A percentile compares a stretch with the other conserved stretches of the same genome.
Conservation (phyloP, 2,797 vertebrate species). For the Tamandua tetradactyla region DNA sequence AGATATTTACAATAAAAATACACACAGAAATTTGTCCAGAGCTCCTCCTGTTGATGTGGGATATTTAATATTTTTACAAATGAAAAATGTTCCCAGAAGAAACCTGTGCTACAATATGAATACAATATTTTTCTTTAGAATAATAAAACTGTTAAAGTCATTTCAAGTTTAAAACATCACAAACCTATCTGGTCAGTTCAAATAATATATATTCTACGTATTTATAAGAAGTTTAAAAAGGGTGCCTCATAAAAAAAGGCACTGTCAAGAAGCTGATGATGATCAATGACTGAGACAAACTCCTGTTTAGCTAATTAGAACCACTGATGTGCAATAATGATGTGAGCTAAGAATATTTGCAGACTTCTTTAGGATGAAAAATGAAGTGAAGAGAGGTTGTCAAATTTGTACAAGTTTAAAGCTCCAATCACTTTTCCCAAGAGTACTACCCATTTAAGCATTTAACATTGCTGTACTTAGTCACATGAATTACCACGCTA, state of each 20-base stretch:
- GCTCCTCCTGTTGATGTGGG: slow-evolving; percentile 62
- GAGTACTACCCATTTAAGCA: slow-evolving; percentile 85
- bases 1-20: slow-evolving; percentile 61
- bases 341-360: slow-evolving; percentile 88
- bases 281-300: slow-evolving; percentile 90
- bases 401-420: slow-evolving; percentile 87
- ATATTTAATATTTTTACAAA: slow-evolving; percentile 53
- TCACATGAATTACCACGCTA: slow-evolving; percentile 81
- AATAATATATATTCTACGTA: slow-evolving; percentile 69
- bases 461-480: slow-evolving; percentile 83
- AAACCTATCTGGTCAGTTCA: slow-evolving; percentile 48
- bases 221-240: slow-evolving; percentile 74
- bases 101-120: slow-evolving; percentile 20
- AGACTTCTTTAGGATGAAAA: slow-evolving; percentile 91
- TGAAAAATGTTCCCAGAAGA: slow-evolving; percentile 46
- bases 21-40: slow-evolving; percentile 64
- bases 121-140: slow-evolving; percentile 1
- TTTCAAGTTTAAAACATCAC: slow-evolving; percentile 55
- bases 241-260: slow-evolving; percentile 74
- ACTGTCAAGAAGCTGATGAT: slow-evolving; percentile 90
- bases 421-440: slow-evolving; percentile 85
- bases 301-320: slow-evolving; percentile 91
- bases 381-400: slow-evolving; percentile 89
- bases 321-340: slow-evolving; percentile 91
- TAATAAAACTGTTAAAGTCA: slow-evolving; percentile 25